These are phyloP conservation scores for Euleptes europaea DNA, from an alignment of 2,113 vertebrate genomes.

Conservation along the genomic window DNA sequence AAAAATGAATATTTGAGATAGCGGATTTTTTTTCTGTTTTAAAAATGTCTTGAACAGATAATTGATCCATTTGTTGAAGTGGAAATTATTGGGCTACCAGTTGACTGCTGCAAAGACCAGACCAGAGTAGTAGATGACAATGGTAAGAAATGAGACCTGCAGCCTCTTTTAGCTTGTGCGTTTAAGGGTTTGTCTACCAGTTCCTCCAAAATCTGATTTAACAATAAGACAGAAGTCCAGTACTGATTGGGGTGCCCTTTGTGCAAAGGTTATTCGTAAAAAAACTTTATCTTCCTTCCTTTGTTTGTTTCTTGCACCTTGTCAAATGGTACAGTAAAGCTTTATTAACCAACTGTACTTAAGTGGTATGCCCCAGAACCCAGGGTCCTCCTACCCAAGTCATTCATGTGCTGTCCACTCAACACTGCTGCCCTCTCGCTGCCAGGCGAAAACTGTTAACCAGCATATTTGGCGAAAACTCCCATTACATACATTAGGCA, in stretches of 20 bases:
- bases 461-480: too few species aligned
- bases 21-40: slow-evolving; percentile 18
- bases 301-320: background rate
- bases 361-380: background rate
- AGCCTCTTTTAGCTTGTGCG: slow-evolving; percentile 5
- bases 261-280: background rate
- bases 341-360: too few species aligned
- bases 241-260: background rate
- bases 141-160: slow-evolving; percentile 74
- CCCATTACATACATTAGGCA: too few species aligned
- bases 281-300: background rate
- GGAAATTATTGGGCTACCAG: slow-evolving; percentile 94
- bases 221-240: background rate
- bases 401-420: too few species aligned
- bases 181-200: background rate
- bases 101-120: slow-evolving; percentile 96
- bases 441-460: too few species aligned
- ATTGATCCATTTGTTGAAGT: slow-evolving; percentile 99
- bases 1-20: background rate
- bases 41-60: slow-evolving; percentile 78
- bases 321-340: background rate
- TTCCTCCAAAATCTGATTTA: background rate
- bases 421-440: too few species aligned
- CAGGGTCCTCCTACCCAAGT: background rate
- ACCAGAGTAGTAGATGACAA: slow-evolving; percentile 98